These are phyloP conservation scores for Idaea aversata DNA, from an alignment of 2,888 invertebrate species.

Conservation along the genomic window DNA sequence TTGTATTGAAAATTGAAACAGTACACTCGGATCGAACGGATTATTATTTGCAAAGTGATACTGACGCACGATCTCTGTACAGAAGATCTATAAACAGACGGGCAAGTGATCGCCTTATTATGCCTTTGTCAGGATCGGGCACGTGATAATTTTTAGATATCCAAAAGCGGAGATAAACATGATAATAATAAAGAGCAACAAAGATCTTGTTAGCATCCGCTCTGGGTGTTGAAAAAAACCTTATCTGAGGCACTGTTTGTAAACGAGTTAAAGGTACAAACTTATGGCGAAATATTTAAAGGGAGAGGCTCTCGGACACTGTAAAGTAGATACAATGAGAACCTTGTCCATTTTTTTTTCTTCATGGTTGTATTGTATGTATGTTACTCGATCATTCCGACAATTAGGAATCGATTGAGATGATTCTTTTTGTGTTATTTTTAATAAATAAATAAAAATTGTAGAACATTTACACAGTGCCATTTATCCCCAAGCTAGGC, in stretches of 20 bases:
- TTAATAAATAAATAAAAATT: too few relatives aligned
- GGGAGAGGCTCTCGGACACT: not conserved
- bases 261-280: not conserved
- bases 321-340: not conserved
- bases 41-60: constrained; percentile 55
- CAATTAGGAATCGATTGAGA: too few relatives aligned
- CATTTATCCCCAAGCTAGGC: too few relatives aligned
- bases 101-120: constrained; percentile 53
- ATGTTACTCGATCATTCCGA: too few relatives aligned
- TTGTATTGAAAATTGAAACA: constrained; percentile 58
- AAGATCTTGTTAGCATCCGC: constrained; percentile 41
- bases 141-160: constrained; percentile 50
- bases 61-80: constrained; percentile 56
- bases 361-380: too few relatives aligned
- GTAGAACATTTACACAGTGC: too few relatives aligned
- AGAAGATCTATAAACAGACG: constrained; percentile 45
- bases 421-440: too few relatives aligned
- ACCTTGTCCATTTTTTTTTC: not conserved
- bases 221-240: constrained; percentile 35
- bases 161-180: constrained; percentile 47
- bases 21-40: constrained; percentile 53
- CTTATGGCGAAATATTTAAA: constrained; percentile 5
- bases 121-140: constrained; percentile 41
- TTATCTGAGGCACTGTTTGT: constrained; percentile 29
- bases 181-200: constrained; percentile 56